Conservation (phyloP, 2,113 vertebrate genomes). For the Cheirogaleus medius region DNA sequence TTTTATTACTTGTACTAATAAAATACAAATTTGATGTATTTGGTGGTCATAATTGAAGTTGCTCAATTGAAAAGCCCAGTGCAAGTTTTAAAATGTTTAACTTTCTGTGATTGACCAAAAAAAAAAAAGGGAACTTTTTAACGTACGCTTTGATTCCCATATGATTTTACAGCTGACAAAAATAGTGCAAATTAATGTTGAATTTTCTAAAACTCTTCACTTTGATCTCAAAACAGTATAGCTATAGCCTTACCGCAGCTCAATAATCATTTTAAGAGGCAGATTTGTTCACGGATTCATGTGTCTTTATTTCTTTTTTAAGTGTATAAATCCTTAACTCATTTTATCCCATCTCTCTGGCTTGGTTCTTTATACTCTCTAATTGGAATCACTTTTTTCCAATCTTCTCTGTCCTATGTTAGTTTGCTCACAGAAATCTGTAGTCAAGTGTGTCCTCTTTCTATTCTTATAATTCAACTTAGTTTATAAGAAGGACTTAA, state of each 20-base stretch:
- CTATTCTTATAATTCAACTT: background rate
- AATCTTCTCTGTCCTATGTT: conserved; percentile 35
- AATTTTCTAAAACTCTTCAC: conserved; percentile 33
- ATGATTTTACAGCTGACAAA: conserved; percentile 43
- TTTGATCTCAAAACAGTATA: background rate
- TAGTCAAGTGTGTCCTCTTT: background rate
- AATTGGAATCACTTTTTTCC: conserved; percentile 69
- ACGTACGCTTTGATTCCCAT: background rate
- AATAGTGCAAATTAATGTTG: background rate
- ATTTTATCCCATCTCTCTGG: conserved; percentile 59
- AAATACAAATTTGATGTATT: background rate
- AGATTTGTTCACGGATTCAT: conserved; percentile 13
- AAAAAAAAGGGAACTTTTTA: background rate
- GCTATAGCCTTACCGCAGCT: background rate
- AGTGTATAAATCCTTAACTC: conserved; percentile 54
- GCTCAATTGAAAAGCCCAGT: background rate
- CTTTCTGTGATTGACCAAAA: background rate
- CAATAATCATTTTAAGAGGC: conserved; percentile 17
- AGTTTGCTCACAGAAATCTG: conserved; percentile 50
- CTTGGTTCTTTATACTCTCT: conserved; percentile 72
- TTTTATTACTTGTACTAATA: background rate
- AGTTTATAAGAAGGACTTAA: conserved; percentile 60
- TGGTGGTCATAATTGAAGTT: background rate
- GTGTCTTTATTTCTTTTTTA: conserved; percentile 30
- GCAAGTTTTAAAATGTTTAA: background rate